These are phyloP conservation scores for Pterois miles DNA, from an alignment of 2,797 vertebrate species.

Conservation along the genomic window DNA sequence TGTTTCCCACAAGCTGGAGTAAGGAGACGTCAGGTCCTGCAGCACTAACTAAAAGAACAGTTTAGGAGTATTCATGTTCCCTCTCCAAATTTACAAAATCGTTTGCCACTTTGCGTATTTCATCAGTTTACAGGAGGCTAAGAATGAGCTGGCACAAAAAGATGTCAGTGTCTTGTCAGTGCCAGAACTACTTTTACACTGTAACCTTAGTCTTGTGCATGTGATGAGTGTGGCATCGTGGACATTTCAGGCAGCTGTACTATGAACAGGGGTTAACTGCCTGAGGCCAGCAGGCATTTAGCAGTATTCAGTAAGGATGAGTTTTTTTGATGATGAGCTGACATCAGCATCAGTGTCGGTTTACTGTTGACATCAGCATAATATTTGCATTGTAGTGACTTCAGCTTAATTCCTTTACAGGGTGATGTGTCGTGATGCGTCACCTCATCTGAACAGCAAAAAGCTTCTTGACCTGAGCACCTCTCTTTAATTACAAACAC, in stretches of 20 bases:
- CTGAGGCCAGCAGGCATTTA: constrained; percentile 36
- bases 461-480: not conserved
- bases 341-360: constrained; percentile 47
- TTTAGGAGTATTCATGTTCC: constrained; percentile 3
- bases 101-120: constrained; percentile 1
- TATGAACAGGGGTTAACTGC: not conserved
- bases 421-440: constrained; percentile 17
- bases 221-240: constrained; percentile 4
- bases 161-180: not conserved
- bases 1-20: not conserved
- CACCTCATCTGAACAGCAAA: constrained; percentile 18
- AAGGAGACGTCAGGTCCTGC: not conserved
- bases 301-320: constrained; percentile 11
- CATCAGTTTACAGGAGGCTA: constrained; percentile 29
- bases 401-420: constrained; percentile 32
- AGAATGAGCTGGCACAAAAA: constrained; percentile 32
- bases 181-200: constrained; percentile 38
- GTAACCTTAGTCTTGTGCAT: constrained; percentile 21
- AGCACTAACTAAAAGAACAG: constrained; percentile 6
- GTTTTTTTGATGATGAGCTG: constrained; percentile 34
- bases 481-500: constrained; percentile 2
- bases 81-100: not conserved
- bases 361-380: constrained; percentile 53
- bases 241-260: constrained; percentile 16
- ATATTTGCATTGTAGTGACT: constrained; percentile 35